Evolutionary conservation across 2,888 invertebrate genomes (phyloP).

Genomic region (Pseudoips prasinana): DNA sequence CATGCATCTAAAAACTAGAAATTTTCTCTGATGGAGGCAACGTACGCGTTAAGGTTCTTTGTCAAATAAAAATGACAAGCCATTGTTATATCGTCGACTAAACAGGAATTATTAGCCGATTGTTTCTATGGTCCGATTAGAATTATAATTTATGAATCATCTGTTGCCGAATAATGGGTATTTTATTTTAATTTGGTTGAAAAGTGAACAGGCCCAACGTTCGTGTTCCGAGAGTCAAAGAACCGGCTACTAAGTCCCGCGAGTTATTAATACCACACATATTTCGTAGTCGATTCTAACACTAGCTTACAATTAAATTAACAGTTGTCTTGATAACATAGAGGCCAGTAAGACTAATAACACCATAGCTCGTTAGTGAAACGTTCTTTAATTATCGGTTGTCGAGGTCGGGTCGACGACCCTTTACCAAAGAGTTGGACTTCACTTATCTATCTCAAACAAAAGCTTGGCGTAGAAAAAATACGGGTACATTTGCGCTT

Average conservation of each 20-base stretch:
- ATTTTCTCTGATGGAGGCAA: constrained; percentile 11
- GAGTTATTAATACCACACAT: constrained; percentile 2
- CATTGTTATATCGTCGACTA: constrained; percentile 31
- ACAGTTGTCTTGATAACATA: constrained; percentile 32
- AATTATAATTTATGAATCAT: constrained; percentile 20
- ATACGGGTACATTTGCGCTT: constrained; percentile 59
- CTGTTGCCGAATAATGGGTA: not conserved
- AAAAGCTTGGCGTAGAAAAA: constrained; percentile 58
- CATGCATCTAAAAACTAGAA: constrained; percentile 54
- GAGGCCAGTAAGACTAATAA: constrained; percentile 33
- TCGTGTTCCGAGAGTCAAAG: constrained; percentile 10
- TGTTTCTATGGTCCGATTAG: constrained; percentile 21
- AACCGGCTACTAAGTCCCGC: no score
- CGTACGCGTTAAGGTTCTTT: constrained; percentile 30
- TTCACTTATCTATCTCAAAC: constrained; percentile 76
- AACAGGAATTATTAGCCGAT: constrained; percentile 28
- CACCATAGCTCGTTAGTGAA: constrained; percentile 59
- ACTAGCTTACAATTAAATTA: constrained; percentile 39
- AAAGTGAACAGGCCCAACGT: constrained; percentile 3
- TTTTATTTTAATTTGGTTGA: not conserved
- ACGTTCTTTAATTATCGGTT: constrained; percentile 62
- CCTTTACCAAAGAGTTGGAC: constrained; percentile 55
- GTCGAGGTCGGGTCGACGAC: constrained; percentile 60
- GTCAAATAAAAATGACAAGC: constrained; percentile 33
- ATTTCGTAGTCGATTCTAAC: constrained; percentile 17